Conservation (phyloP, 1,140 invertebrate genomes). For the Bombus pascuorum region DNA sequence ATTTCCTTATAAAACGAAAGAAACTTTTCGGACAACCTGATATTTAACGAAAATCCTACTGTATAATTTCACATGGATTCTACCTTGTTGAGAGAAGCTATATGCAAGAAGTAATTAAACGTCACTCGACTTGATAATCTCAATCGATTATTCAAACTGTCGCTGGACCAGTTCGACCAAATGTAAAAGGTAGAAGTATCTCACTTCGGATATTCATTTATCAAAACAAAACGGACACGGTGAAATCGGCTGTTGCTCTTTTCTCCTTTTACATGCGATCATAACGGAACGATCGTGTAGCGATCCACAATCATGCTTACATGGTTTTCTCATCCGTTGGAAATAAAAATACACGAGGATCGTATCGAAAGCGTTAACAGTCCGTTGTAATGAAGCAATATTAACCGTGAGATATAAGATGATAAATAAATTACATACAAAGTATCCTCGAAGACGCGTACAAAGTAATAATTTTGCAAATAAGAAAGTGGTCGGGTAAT, state of each 20-base stretch:
- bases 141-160: too few species aligned
- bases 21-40: too few species aligned
- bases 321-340: background rate
- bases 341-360: background rate
- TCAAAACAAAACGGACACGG: background rate
- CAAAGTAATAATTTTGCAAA: background rate
- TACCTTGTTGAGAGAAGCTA: background rate
- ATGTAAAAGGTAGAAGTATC: background rate
- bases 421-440: background rate
- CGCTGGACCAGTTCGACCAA: background rate
- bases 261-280: background rate
- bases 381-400: background rate
- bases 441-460: too few species aligned
- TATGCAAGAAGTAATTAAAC: background rate
- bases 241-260: background rate
- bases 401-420: background rate
- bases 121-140: background rate
- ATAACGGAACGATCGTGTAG: background rate
- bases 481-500: background rate
- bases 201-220: background rate
- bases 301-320: background rate
- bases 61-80: background rate
- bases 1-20: too few species aligned
- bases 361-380: background rate
- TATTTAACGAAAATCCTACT: too few species aligned